These are phyloP conservation scores for Drosophila paramelanica DNA, from an alignment of 2,888 invertebrate species.

Conservation along the genomic window DNA sequence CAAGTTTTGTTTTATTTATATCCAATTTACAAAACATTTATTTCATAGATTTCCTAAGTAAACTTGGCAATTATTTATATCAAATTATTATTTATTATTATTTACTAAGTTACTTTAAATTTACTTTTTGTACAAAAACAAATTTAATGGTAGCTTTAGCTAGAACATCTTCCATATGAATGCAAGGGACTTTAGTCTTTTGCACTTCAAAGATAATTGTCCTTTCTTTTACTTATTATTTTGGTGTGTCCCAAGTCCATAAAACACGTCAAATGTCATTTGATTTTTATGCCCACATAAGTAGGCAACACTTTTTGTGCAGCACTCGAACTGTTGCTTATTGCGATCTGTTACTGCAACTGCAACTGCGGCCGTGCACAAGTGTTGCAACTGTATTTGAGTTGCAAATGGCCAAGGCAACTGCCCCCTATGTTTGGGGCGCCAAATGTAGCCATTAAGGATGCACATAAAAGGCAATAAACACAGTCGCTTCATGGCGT, in stretches of 20 bases:
- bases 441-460: constrained; percentile 68
- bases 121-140: too few species aligned
- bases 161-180: too few species aligned
- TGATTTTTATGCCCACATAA: constrained; percentile 11
- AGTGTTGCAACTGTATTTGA: constrained; percentile 30
- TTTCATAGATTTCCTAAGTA: too few species aligned
- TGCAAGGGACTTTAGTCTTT: too few species aligned
- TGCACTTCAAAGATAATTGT: too few species aligned
- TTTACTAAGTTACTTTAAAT: too few species aligned
- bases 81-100: too few species aligned
- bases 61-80: too few species aligned
- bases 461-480: constrained; percentile 74
- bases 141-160: too few species aligned
- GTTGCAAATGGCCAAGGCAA: constrained; percentile 29
- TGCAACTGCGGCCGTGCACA: constrained; percentile 3
- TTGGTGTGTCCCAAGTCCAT: not conserved
- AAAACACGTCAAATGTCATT: not conserved
- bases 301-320: constrained; percentile 39
- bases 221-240: too few species aligned
- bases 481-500: constrained; percentile 56
- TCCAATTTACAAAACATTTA: too few species aligned
- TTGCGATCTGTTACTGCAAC: constrained; percentile 23
- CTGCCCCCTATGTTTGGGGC: constrained; percentile 6
- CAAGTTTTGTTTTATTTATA: too few species aligned
- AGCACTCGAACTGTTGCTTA: constrained; percentile 37